Evolutionary conservation across 2,888 invertebrate genomes (phyloP), one percentile per base, ranked within the genome.

Genomic region (Scaptomyza caliginosa): DNA sequence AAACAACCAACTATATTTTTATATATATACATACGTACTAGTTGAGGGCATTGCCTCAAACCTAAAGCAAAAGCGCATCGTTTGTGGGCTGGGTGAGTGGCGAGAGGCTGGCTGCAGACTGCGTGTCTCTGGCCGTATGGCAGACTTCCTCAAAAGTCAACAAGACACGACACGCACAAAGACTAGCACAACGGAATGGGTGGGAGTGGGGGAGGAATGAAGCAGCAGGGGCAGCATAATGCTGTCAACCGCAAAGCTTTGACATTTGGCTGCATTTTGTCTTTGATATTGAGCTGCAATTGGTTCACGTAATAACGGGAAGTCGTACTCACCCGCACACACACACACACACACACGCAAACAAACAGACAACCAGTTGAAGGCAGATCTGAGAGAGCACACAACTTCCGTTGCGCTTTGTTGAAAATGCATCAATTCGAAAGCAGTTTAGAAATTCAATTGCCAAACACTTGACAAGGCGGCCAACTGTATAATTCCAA

Each of bases 281-380:
- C 56, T 73, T 74, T 74, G 75, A 74, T 73, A 74, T 69, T 58
- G 71, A 69, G 56, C 66, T 54, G 32, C 51, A 58, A 66, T 70
- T 48, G 58, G 43, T 57, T 49, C 46, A 71, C 58, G 56, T 72
- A 69, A 72, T 69, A 69, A 74, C 72, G 64, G 72, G 72, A 72
- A 72, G 64, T 74, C 23, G 57, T 38, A 51, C 46, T 51, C 63
- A 42, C 58, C 54, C 56, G 42, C 36, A 34, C 43, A 55, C 38
- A 49, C 24, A 45, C 34, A 40, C 4, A 57, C 10, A 50, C 40
- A 48, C 16, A 36, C 23, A 26, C 48, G 28, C 45, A 30, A 26
- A 26, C 39, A 39, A 57, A 23, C 36, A 30, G 30, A 21, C 34
- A 62, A 17, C 24, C 39, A 32, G 23, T 11, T 32, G 13, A 21